Evolutionary conservation across 2,113 vertebrate genomes (phyloP).

Genomic region (Lonchura striata): DNA sequence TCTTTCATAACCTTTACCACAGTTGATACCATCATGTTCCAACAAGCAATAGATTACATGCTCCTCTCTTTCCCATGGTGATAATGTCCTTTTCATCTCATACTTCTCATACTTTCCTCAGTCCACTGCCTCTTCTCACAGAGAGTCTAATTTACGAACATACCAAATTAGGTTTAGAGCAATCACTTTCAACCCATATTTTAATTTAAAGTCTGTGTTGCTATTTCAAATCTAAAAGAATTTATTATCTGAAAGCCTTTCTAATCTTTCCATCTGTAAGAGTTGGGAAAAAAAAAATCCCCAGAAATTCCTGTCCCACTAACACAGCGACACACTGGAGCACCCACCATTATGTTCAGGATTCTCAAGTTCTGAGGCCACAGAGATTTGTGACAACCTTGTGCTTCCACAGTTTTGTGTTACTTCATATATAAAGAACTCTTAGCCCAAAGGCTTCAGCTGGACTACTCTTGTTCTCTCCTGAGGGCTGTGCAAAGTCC

Average conservation of each 20-base stretch:
- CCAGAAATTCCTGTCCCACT: background rate
- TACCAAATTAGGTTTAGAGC: background rate
- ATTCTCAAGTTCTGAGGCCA: background rate
- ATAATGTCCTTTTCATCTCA: background rate
- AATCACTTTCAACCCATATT: background rate
- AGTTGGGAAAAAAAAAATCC: background rate
- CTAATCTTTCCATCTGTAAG: background rate
- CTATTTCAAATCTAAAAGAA: background rate
- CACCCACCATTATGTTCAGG: background rate
- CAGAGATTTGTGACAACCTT: background rate
- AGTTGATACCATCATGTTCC: background rate
- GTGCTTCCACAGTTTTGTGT: background rate
- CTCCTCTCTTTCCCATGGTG: background rate
- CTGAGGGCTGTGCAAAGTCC: background rate
- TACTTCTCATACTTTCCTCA: background rate
- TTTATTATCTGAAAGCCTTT: background rate
- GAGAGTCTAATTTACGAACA: background rate
- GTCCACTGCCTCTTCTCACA: background rate
- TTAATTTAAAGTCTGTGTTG: background rate
- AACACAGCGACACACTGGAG: fast-evolving
- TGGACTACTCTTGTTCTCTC: background rate
- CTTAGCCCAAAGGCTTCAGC: background rate
- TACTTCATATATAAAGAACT: background rate
- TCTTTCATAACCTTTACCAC: background rate
- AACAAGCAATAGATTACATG: background rate